phyloP scores from a whole-genome alignment of 1,140 invertebrate genomes.

The Microplitis demolitor region DNA sequence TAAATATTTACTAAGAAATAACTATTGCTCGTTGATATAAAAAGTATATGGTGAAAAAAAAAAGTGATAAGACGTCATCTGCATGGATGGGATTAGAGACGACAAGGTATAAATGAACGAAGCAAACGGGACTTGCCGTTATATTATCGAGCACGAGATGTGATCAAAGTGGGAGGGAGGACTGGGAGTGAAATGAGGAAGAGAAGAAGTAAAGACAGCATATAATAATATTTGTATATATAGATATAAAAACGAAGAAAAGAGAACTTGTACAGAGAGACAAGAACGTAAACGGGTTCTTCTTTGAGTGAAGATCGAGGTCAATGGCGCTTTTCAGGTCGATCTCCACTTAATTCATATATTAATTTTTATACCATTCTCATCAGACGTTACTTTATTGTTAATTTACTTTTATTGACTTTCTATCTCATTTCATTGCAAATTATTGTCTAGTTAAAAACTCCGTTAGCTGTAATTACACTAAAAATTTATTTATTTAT shows the following conservation, averaged over 20 bases:
- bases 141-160: slow-evolving; percentile 1
- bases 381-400: not conserved
- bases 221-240: no score
- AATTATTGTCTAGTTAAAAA: no score
- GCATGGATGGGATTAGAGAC: no score
- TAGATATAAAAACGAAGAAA: not conserved
- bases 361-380: not conserved
- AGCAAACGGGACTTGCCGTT: slow-evolving; percentile 16
- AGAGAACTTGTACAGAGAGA: not conserved
- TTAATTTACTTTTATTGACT: not conserved
- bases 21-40: no score
- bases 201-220: slow-evolving; percentile 23
- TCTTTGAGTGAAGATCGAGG: slow-evolving; percentile 39
- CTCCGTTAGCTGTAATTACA: no score
- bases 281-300: slow-evolving; percentile 40
- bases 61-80: no score
- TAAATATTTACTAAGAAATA: no score
- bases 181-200: slow-evolving; percentile 27
- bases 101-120: slow-evolving; percentile 22
- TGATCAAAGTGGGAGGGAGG: not conserved
- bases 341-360: slow-evolving; percentile 29
- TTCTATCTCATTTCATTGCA: slow-evolving; percentile 1
- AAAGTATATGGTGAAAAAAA: no score
- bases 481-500: no score
- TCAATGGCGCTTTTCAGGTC: slow-evolving; percentile 47